Percentiles rank a stretch among this genome's conserved stretches.
Conservation (phyloP, 1,140 invertebrate genomes). For the Cyclina sinensis region DNA sequence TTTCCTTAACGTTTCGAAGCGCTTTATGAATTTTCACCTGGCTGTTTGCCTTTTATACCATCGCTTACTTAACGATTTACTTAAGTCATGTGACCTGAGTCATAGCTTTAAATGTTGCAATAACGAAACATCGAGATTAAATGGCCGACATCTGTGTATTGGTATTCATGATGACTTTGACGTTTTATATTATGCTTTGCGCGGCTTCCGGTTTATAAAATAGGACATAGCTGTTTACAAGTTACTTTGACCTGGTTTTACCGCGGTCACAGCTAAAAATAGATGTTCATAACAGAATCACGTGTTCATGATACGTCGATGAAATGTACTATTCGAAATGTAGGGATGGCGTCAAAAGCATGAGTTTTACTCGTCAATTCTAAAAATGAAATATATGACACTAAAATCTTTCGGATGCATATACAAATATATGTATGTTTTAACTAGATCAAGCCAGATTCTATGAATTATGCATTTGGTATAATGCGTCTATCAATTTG, state of each 20-base stretch:
- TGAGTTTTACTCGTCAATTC: no score
- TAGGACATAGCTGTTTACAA: constrained; percentile 44
- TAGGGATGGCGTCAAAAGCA: no score
- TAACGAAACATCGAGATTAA: constrained; percentile 35
- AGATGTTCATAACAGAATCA: neutral
- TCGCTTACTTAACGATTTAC: neutral
- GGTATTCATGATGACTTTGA: constrained; percentile 30
- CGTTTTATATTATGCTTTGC: neutral
- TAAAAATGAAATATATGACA: no score
- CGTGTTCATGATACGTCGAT: neutral
- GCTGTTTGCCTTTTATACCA: constrained; percentile 27
- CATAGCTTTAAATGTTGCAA: constrained; percentile 22
- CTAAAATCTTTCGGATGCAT: no score
- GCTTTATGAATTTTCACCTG: neutral
- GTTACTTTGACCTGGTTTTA: constrained; percentile 6
- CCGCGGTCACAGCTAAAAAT: constrained; percentile 41
- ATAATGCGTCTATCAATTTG: no score
- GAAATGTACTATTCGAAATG: no score
- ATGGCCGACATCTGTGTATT: constrained; percentile 31
- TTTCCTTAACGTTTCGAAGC: neutral
- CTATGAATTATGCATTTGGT: no score
- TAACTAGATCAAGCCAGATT: no score
- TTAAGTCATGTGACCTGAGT: constrained; percentile 50
- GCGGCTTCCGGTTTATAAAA: neutral
- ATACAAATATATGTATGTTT: no score